Conservation (phyloP, 30 jellyfish, hydroid and myxozoan genomes). For the Pelagia noctiluca region DNA sequence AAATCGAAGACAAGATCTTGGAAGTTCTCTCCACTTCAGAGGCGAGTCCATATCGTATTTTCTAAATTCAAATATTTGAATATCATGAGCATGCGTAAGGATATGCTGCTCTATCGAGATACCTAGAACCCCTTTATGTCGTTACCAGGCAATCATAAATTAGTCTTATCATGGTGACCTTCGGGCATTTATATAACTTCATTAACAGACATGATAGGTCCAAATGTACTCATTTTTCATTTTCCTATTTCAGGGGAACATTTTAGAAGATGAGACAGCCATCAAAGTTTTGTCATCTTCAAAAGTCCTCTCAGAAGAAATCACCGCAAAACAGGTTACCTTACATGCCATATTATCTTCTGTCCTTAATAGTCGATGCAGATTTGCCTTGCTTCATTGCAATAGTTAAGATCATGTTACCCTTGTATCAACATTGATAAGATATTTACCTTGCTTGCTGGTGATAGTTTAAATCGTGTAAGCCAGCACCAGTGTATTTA, state of each 20-base stretch:
- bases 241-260: constrained; percentile 81
- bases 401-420: too few species aligned
- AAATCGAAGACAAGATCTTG: constrained; percentile 96
- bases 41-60: constrained; percentile 35
- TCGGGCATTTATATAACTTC: background rate
- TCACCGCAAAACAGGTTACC: constrained; percentile 93
- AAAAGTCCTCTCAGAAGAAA: constrained; percentile 96
- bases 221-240: too few species aligned
- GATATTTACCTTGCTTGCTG: too few species aligned
- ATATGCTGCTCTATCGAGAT: background rate
- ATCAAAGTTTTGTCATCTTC: constrained; percentile 94
- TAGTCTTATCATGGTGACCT: background rate
- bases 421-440: too few species aligned
- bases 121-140: background rate
- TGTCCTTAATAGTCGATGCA: too few species aligned
- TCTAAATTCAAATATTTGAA: background rate
- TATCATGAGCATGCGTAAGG: background rate
- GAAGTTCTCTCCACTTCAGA: constrained; percentile 94
- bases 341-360: background rate
- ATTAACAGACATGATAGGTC: too few species aligned
- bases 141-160: background rate
- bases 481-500: too few species aligned
- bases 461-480: too few species aligned
- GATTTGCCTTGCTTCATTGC: too few species aligned
- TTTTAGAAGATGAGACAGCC: constrained; percentile 98